These are phyloP conservation scores for Caenorhabditis afra DNA, from an alignment of 2,888 invertebrate species.

Conservation along the genomic window DNA sequence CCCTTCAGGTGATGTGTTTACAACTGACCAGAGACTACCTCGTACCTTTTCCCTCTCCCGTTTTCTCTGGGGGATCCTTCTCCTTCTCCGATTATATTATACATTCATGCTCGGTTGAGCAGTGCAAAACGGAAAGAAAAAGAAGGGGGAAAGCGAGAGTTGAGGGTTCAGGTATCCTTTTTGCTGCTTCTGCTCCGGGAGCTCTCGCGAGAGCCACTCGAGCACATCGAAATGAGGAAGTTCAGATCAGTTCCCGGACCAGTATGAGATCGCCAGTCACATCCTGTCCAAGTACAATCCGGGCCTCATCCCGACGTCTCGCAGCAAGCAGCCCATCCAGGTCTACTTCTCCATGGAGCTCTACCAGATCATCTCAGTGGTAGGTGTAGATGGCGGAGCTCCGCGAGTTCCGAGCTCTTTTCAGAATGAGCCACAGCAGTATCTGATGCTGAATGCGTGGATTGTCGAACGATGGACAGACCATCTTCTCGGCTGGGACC, in stretches of 20 bases:
- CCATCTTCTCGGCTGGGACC: constrained; percentile 74
- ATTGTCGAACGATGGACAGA: constrained; percentile 78
- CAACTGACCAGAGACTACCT: not conserved
- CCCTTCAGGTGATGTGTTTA: constrained; percentile 11
- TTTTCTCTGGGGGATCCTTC: not conserved
- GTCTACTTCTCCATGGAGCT: constrained; percentile 79
- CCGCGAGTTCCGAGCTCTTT: constrained; percentile 9
- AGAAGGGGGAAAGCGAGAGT: not conserved
- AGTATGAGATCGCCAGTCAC: constrained; percentile 64
- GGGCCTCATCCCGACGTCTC: constrained; percentile 53
- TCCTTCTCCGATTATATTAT: constrained; percentile 10
- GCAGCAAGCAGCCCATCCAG: constrained; percentile 67
- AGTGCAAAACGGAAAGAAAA: not conserved
- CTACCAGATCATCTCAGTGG: constrained; percentile 79
- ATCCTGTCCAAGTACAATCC: constrained; percentile 62
- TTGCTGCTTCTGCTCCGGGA: not conserved
- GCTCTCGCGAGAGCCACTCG: not conserved
- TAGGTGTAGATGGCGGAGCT: constrained; percentile 44
- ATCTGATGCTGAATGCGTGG: constrained; percentile 79
- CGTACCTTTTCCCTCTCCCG: not conserved
- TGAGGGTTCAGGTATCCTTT: constrained; percentile 19
- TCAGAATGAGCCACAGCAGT: constrained; percentile 80
- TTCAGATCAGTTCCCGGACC: constrained; percentile 34
- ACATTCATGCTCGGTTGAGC: constrained; percentile 25
- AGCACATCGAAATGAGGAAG: constrained; percentile 14